These are phyloP conservation scores for Pteria penguin DNA, from an alignment of 2,888 invertebrate species.

Conservation along the genomic window DNA sequence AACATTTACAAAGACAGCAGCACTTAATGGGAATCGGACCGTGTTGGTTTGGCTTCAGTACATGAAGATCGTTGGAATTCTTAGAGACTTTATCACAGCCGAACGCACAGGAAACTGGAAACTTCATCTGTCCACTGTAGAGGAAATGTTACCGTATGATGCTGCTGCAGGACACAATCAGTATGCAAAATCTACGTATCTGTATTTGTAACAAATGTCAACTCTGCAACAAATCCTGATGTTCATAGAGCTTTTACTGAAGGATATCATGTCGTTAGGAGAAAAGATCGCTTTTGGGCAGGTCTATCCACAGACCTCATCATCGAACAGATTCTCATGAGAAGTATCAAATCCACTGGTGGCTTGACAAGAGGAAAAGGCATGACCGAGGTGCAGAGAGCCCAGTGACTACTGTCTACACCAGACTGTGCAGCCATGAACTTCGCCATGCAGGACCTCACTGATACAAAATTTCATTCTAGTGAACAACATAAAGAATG, in stretches of 20 bases:
- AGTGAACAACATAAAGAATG: conserved; percentile 52
- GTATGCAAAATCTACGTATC: conserved; percentile 49
- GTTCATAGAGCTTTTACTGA: conserved; percentile 23
- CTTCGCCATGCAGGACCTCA: conserved; percentile 43
- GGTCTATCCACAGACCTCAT: conserved; percentile 47
- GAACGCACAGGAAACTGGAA: conserved; percentile 57
- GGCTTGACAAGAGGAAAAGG: conserved; percentile 51
- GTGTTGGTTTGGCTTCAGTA: conserved; percentile 39
- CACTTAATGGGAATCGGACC: conserved; percentile 35
- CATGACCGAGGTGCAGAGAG: conserved; percentile 39
- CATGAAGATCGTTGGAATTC: conserved; percentile 41
- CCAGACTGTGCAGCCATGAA: conserved; percentile 46
- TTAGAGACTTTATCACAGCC: conserved; percentile 47
- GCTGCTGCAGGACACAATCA: conserved; percentile 74
- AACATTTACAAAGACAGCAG: neutral
- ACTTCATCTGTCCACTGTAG: conserved; percentile 49
- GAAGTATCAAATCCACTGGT: conserved; percentile 52
- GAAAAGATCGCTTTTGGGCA: conserved; percentile 44
- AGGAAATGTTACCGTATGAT: conserved; percentile 57
- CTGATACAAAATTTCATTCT: conserved; percentile 32
- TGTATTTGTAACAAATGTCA: too few relatives aligned
- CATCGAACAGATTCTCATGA: conserved; percentile 56
- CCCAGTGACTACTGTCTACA: conserved; percentile 45
- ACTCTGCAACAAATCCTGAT: conserved; percentile 22
- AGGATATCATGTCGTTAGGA: conserved; percentile 39